Percentiles rank a stretch among this genome's conserved stretches.
Evolutionary conservation across 2,797 vertebrate species (phyloP).

Genomic region (Lagocephalus sceleratus): DNA sequence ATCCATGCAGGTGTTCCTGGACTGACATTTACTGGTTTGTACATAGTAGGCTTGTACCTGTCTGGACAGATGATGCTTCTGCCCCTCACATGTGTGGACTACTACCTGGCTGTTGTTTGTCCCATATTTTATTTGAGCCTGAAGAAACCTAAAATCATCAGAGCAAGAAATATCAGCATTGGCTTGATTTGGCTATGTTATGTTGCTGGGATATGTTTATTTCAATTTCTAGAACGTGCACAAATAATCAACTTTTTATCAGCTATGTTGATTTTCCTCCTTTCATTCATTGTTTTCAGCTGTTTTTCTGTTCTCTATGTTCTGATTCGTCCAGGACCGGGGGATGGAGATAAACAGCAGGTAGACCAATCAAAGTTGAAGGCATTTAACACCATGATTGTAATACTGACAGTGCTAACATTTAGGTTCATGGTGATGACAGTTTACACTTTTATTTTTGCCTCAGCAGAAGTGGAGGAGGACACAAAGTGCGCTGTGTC

Average conservation of each 20-base stretch:
- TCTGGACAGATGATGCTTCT: constrained; percentile 2
- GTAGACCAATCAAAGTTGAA: constrained; percentile 4
- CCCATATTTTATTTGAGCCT: constrained; percentile 27
- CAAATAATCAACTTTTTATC: not conserved
- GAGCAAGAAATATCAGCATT: not conserved
- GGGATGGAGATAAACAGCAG: not conserved
- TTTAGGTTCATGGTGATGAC: not conserved
- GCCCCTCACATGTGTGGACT: constrained; percentile 28
- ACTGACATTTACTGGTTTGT: not conserved
- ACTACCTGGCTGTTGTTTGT: constrained; percentile 27
- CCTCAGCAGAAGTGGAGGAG: not conserved
- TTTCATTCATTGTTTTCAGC: not conserved
- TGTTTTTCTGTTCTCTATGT: not conserved
- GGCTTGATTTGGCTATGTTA: constrained; percentile 23
- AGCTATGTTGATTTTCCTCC: too few relatives aligned
- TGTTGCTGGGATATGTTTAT: fast-evolving
- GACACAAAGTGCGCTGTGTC: not conserved
- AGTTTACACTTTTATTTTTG: not conserved
- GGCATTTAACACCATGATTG: not conserved
- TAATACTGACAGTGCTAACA: not conserved
- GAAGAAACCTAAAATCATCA: not conserved
- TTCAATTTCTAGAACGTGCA: not conserved
- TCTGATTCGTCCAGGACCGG: not conserved
- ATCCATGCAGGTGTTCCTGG: not conserved
- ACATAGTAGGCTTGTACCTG: not conserved